Evolutionary conservation across 2,113 vertebrate species (phyloP).

Genomic region (Microcebus tavaratra): DNA sequence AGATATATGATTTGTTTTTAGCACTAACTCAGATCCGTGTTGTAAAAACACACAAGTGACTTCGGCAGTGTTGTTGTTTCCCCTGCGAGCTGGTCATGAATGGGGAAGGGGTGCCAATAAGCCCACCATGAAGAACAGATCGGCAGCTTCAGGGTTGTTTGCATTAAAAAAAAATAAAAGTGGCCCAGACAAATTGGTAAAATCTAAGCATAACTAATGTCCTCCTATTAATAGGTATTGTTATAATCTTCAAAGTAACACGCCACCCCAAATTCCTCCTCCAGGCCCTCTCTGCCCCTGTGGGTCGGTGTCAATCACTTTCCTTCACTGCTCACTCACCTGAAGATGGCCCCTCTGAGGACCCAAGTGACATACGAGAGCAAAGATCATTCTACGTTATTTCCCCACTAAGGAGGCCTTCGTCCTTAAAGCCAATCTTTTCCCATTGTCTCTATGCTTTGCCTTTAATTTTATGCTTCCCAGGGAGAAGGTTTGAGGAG

Average conservation of each 20-base stretch:
- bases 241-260: background rate
- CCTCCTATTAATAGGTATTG: no score
- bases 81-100: background rate
- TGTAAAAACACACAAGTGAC: background rate
- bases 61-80: background rate
- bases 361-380: background rate
- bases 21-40: background rate
- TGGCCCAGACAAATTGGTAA: background rate
- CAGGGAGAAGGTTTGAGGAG: background rate
- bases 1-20: background rate
- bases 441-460: background rate
- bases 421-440: background rate
- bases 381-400: background rate
- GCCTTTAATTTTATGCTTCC: background rate
- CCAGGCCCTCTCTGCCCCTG: background rate
- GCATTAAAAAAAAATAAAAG: background rate
- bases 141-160: background rate
- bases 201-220: background rate
- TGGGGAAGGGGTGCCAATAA: background rate
- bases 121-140: fast-evolving
- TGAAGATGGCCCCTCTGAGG: background rate
- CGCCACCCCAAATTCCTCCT: background rate
- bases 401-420: background rate
- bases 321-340: no score
- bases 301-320: no score